Base-by-base conservation (phyloP, 2,113 vertebrate genomes). In the cattle (Bos taurus) region DNA sequence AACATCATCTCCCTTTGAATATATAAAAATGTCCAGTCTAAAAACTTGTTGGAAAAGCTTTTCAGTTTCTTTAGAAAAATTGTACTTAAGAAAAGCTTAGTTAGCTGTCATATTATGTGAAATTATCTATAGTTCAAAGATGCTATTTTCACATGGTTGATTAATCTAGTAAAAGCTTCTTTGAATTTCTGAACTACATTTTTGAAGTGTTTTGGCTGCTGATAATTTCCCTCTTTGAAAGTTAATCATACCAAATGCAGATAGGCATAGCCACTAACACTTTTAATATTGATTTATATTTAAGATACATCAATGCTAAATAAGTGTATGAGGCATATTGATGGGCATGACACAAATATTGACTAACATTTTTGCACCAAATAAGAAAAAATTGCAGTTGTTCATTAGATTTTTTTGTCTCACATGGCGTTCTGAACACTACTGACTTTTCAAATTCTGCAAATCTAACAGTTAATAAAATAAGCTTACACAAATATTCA, bases 231-330 rank as follows among this genome's bases (percentile, higher is more conserved):
- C 11, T n/a, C 83, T 92, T 89, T 91, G 46, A 91, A 97, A 96
- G 96, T 93, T 97, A 97, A 97, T 95, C 71, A 91, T 83, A 80
- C 11, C 87, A 88, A 93, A 96, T 85, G 71, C 56, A 93, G 6
- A 80, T 74, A 78, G 60, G 26, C 33, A 86, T 33, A 95, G 43
- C 60, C 56, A 94, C 52, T 89, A 92, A 77, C 57, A 95, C 74
- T 97, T 96, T 97, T 96, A 97, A 64, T 95, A 48, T 89, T 97
- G 94, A 94, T 97, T 97, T 95, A 92, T 95, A 83, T 91, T 95
- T 96, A 71, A 91, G 30, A 85, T 92, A 36, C 43, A 94, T 83
- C 82, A 97, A 33, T 93, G 81, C 16, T 43, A 94, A 96, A 71
- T 92, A 94, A 94, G 43, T 94, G 17, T 54, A 77, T 17, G 40